Base-by-base conservation (phyloP, 2,797 vertebrate genomes). In the Falco columbarius region DNA sequence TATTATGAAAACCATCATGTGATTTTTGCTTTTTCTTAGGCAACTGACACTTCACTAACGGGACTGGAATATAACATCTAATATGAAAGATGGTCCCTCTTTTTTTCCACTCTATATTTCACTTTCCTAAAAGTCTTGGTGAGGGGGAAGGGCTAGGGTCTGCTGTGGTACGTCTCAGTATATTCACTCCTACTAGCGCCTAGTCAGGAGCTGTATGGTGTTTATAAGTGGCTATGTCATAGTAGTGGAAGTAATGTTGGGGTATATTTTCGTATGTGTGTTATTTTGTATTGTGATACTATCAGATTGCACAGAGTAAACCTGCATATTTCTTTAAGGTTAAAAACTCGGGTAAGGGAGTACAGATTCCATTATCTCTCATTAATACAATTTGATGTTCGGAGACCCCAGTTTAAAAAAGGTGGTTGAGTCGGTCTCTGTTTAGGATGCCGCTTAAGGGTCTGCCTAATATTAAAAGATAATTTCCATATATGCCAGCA, bases 241-340 rank as follows among this genome's bases (percentile, higher is more conserved):
- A 61, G 27, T 9, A 54, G 17, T 29, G 26, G 36, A 71, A 66
- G 32, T 80, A 47, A 65, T 7, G 18, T 12, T 63, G 29, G 12
- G 13, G 1, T 81, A 4, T 51, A 21, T 88, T 85, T 91, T 47
- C 38, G 24, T 1, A 3, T 40, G 4, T 12, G 4, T 2, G 0
- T 47, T 81, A 21, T 44, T 85, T 79, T 88, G 10, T 32, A 6
- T 11, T 61, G 23, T n/a, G 27, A n/a, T 61, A 13, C 18, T 29
- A 9, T 22, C 18, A 36, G 49, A 65, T 58, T 63, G 38, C 42
- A 42, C 11, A 29, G 26, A 54, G 12, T 58, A 67, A 71, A 67
- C 1, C 2, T 46, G 49, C 1, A 0, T 63, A 14, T 56, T 71
- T 74, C n/a, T 77, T 74, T 59, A 38, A 81, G 27, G 26, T 40